Conservation (phyloP, 2,113 vertebrate genomes). For the Rhinoptilus africanus region DNA sequence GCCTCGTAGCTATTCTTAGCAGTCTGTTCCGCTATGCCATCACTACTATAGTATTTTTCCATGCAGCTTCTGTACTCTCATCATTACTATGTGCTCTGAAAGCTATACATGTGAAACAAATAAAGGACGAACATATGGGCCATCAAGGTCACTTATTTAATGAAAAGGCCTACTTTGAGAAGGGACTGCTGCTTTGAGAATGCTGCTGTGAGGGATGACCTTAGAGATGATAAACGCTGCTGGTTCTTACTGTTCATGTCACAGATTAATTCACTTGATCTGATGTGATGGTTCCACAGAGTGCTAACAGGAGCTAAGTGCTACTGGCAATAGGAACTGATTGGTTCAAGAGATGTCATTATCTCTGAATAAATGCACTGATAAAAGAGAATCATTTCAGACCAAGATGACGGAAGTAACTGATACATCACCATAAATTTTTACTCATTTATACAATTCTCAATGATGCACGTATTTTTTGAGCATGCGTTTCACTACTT, state of each 20-base stretch:
- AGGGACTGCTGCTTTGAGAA: background rate
- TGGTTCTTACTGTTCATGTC: background rate
- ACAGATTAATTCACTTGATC: conserved; percentile 40
- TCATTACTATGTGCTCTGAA: background rate
- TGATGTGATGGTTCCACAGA: conserved; percentile 20
- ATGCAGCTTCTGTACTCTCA: background rate
- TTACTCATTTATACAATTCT: background rate
- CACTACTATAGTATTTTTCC: background rate
- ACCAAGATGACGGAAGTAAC: background rate
- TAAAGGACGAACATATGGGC: background rate
- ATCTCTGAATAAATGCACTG: conserved; percentile 19
- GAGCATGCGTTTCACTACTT: background rate
- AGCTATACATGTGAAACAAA: background rate
- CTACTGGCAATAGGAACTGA: conserved; percentile 22
- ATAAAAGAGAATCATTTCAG: conserved; percentile 22
- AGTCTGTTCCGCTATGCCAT: background rate
- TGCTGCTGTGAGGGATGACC: background rate
- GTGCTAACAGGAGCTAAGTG: conserved; percentile 41
- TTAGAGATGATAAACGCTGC: conserved; percentile 10
- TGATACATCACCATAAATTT: background rate
- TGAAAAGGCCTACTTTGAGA: background rate
- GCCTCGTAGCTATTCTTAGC: background rate
- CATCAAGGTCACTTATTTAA: background rate
- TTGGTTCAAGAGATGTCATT: conserved; percentile 47
- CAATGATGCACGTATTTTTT: background rate